Evolutionary conservation across 2,113 vertebrate genomes (phyloP), one percentile per base, ranked within the genome.

Genomic region (Dissostichus mawsoni): DNA sequence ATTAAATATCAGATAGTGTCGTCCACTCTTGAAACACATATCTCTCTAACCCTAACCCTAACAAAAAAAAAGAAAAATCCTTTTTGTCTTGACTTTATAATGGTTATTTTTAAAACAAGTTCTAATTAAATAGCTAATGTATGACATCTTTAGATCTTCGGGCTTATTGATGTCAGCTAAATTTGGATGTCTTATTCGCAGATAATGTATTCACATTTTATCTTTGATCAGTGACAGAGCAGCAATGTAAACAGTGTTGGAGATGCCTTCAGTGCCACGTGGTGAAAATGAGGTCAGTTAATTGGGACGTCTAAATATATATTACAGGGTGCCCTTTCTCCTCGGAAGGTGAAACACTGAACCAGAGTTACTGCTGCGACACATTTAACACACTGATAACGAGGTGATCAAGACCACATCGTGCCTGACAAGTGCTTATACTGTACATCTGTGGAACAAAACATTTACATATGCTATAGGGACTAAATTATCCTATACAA

Each of bases 271-370:
- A 67, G 78, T 85, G 86, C 62, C 83, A 78, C 18, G 12, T 57
- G 85, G 81, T 76, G 80, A 88, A 91, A 95, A 95, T 4, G 84
- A 93, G 94, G 93, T 82, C 95, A 92, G 78, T 67, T 95, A 95
- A 94, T 92, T 94, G 92, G 95, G 89, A 89, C 95, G 17, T 85
- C 94, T 95, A 95, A 95, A 95, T 94, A 93, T 94, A 94, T 89
- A 86, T 93, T 82, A 81, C 69, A 86, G 72, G 77, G 86, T 76
- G 36, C 86, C 83, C 87, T 87, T 89, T 89, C 86, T 80, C 77
- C 82, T 86, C 56, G 63, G 87, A 77, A 84, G 85, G 89, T 93
- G 86, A 90, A 63, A 25, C 65, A 44, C 36, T 33, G 59, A 72
- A 69, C 50, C 56, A 59, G 55, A 83, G 84, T 67, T 55, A 64